Conservation (phyloP, 2,888 invertebrate species). For the Hypercompe scribonia region DNA sequence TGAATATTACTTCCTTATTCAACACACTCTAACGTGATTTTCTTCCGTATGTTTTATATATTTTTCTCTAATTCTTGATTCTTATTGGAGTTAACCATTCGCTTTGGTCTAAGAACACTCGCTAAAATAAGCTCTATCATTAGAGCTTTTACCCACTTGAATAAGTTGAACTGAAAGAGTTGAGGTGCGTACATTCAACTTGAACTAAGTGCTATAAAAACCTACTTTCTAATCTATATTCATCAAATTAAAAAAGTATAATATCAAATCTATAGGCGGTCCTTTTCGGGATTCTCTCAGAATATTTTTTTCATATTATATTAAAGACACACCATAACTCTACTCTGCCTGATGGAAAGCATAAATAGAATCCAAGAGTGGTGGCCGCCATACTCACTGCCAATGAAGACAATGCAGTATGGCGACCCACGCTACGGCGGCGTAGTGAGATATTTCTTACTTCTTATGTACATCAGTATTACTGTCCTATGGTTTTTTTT, state of each 20-base stretch:
- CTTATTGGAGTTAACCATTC: background rate
- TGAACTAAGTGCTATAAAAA: background rate
- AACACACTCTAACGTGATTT: background rate
- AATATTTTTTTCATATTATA: too few relatives aligned
- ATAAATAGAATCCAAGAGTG: too few relatives aligned
- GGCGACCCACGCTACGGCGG: too few relatives aligned
- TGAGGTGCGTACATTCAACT: background rate
- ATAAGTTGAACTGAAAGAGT: background rate
- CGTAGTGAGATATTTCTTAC: too few relatives aligned
- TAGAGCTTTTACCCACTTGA: background rate
- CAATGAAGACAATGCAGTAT: too few relatives aligned
- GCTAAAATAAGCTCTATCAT: background rate
- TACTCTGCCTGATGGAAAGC: too few relatives aligned
- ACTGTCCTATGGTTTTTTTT: too few relatives aligned
- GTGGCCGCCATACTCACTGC: too few relatives aligned
- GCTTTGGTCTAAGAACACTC: background rate
- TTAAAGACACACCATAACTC: too few relatives aligned
- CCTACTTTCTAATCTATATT: background rate
- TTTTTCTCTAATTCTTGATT: background rate
- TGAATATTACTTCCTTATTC: background rate
- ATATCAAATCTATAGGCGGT: too few relatives aligned
- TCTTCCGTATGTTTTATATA: background rate
- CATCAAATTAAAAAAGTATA: background rate
- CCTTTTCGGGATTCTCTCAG: too few relatives aligned
- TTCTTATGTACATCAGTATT: too few relatives aligned